Evolutionary conservation across 2,113 vertebrate species (phyloP).

Genomic region (Scopus umbretta): DNA sequence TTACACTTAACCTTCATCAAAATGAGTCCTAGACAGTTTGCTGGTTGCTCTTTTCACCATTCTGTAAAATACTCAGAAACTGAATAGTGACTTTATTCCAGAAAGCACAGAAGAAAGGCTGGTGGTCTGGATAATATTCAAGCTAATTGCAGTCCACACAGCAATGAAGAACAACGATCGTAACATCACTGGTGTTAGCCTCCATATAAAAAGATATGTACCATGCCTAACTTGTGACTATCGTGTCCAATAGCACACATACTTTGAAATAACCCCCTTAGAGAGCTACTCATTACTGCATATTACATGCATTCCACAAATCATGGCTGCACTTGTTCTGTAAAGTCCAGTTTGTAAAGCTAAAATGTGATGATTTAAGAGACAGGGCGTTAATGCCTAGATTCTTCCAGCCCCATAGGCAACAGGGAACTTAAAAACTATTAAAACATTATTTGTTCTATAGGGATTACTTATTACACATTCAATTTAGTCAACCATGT

Average conservation of each 20-base stretch:
- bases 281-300: not conserved
- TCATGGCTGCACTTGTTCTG: constrained; percentile 19
- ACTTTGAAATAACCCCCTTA: not conserved
- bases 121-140: not conserved
- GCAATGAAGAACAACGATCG: not conserved
- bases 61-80: not conserved
- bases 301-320: not conserved
- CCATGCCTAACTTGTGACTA: not conserved
- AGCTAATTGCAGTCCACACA: not conserved
- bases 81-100: not conserved
- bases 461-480: constrained; percentile 71
- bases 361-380: constrained; percentile 36
- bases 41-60: constrained; percentile 33
- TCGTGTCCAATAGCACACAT: not conserved
- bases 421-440: constrained; percentile 66
- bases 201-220: not conserved
- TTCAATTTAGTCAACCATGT: constrained; percentile 75
- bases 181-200: not conserved
- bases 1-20: constrained; percentile 32
- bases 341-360: constrained; percentile 34
- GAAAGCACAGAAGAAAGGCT: not conserved
- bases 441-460: constrained; percentile 73
- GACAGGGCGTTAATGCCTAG: constrained; percentile 1
- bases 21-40: constrained; percentile 24
- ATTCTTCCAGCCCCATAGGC: constrained; percentile 50